Evolutionary conservation across 1,140 invertebrate genomes (phyloP), one percentile per base, ranked within the genome.

Genomic region (Macrotrachela quadricornifera): DNA sequence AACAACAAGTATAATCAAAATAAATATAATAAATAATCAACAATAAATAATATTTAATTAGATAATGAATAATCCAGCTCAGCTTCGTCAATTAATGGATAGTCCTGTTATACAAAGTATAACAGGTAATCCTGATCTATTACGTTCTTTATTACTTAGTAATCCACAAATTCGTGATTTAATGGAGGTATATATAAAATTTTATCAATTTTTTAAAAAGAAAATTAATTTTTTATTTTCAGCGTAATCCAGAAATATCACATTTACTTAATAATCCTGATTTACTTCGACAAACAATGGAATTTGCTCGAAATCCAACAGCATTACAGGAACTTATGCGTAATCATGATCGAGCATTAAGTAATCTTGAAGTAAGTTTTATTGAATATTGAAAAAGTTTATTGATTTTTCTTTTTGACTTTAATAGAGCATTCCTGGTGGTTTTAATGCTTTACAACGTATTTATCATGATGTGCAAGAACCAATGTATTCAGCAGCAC

Each of bases 221-320:
- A n/a, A n/a, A n/a, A n/a, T n/a, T n/a, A n/a, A n/a, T n/a, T n/a
- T n/a, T n/a, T n/a, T n/a, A n/a, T n/a, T n/a, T n/a, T n/a, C n/a
- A 79, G 75, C 67, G 88, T 61, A 95, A 99, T 73, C 94, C 94
- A 21, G 94, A 99, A 75, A 87, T 99, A 50, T 90, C 81, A 66
- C 92, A 99, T 66, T 90, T 97, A 79, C 71, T 99, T 40, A 97
- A 96, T 67, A 97, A 96, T 74, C 92, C 92, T 1, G 90, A 96
- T 63, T 68, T 97, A 49, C 71, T 72, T 63, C 60, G 69, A 60
- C 67, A 97, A 76, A 96, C 91, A 10, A 87, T 99, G 83, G 88
- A 97, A 67, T 71, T 97, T 60, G 87, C 90, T 3, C 75, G 90
- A 38, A 97, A 97, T 73, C 94, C 94, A 12, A 84, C 90, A 10